Evolutionary conservation across 2,888 invertebrate genomes (phyloP).

Genomic region (Chrysolina haemoptera): DNA sequence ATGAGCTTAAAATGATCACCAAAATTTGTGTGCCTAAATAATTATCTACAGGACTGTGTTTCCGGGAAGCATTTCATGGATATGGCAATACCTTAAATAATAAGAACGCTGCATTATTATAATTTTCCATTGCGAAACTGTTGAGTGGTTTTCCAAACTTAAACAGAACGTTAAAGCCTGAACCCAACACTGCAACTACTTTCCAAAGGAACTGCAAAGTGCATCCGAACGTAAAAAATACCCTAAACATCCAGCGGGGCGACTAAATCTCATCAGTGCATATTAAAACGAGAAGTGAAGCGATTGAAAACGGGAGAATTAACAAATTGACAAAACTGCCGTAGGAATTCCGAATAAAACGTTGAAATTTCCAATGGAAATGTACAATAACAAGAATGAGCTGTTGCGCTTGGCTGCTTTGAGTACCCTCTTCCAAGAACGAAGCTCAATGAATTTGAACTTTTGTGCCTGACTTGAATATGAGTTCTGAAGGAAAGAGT

Average conservation of each 20-base stretch:
- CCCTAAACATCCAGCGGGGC: neutral
- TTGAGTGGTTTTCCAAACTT: neutral
- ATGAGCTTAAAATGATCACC: too few species aligned
- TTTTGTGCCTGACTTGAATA: neutral
- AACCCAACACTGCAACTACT: neutral
- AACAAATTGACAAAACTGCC: constrained; percentile 7
- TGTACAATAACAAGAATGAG: neutral
- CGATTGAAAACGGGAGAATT: constrained; percentile 10
- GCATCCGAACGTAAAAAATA: neutral
- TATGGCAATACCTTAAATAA: too few species aligned
- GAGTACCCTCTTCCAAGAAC: neutral
- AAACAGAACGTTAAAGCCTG: neutral
- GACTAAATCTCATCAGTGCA: constrained; percentile 1
- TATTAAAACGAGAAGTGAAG: neutral
- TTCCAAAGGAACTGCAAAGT: neutral
- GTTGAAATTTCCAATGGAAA: neutral
- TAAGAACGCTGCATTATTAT: too few species aligned
- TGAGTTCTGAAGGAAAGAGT: neutral
- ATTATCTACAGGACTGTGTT: too few species aligned
- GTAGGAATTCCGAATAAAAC: neutral
- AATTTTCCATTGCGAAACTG: neutral
- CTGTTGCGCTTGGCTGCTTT: constrained; percentile 5
- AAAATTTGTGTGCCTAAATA: too few species aligned
- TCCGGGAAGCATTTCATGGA: too few species aligned
- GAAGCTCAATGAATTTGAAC: neutral